A percentile compares a stretch with the other conserved stretches of the same genome.
These are phyloP conservation scores for Himalopsyche tibetana DNA, from an alignment of 2,888 invertebrate species.

Conservation along the genomic window DNA sequence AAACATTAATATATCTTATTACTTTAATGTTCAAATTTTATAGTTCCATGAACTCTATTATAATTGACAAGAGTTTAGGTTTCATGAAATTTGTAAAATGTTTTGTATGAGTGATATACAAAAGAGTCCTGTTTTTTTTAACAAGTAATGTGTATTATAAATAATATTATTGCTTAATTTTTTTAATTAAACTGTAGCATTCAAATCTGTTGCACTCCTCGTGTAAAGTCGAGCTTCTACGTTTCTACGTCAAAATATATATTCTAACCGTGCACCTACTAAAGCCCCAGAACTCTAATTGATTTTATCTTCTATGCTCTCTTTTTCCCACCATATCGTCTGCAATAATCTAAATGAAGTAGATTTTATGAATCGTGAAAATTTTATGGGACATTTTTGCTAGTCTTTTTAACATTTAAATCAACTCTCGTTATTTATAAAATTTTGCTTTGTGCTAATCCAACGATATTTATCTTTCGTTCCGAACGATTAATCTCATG, in stretches of 20 bases:
- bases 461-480: constrained; percentile 19
- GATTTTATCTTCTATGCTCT: constrained; percentile 36
- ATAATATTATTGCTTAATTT: too few species aligned
- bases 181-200: background rate
- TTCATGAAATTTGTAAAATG: too few species aligned
- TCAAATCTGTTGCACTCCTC: background rate
- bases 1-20: too few species aligned
- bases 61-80: too few species aligned
- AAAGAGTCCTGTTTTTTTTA: too few species aligned
- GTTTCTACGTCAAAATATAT: background rate
- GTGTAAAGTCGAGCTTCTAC: background rate
- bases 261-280: background rate
- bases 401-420: background rate
- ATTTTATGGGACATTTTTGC: constrained; percentile 40
- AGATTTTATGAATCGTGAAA: constrained; percentile 41
- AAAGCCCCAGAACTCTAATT: constrained; percentile 3
- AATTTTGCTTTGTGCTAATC: constrained; percentile 21
- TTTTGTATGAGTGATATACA: too few species aligned
- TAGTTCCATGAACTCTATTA: too few species aligned
- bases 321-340: constrained; percentile 34
- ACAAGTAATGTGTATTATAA: too few species aligned
- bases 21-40: too few species aligned
- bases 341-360: constrained; percentile 37
- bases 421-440: constrained; percentile 31
- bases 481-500: background rate